A percentile compares a stretch with the other conserved stretches of the same genome.
phyloP scores from a whole-genome alignment of 2,888 invertebrate genomes.

The Machimus atricapillus region DNA sequence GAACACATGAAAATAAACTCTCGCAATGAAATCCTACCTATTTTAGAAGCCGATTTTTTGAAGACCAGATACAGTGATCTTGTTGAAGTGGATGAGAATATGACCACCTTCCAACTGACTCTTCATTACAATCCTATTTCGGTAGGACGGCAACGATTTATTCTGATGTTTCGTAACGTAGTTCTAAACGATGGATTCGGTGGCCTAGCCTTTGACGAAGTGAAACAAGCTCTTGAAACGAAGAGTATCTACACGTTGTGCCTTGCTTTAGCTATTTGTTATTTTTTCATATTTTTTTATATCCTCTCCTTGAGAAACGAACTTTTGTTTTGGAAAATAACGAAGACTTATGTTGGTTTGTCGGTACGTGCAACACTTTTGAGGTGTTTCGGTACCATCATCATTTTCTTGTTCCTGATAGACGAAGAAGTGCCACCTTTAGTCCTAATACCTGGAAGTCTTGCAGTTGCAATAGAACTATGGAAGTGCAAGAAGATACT shows the following conservation, averaged over 20 bases:
- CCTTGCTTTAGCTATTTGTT: conserved; percentile 87
- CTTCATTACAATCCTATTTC: conserved; percentile 78
- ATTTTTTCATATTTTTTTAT: conserved; percentile 95
- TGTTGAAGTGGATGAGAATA: conserved; percentile 69
- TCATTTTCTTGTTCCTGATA: conserved; percentile 90
- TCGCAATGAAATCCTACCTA: conserved; percentile 77
- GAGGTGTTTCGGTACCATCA: conserved; percentile 90
- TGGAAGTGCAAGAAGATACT: conserved; percentile 97
- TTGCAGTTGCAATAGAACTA: conserved; percentile 89
- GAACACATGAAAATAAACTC: conserved; percentile 69
- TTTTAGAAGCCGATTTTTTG: conserved; percentile 82
- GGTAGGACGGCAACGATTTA: conserved; percentile 78
- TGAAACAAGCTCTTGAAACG: conserved; percentile 94
- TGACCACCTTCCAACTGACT: conserved; percentile 70
- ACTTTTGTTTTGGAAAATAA: conserved; percentile 90
- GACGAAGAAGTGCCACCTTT: conserved; percentile 92
- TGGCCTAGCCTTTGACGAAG: conserved; percentile 94
- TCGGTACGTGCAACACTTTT: conserved; percentile 90
- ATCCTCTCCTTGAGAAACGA: conserved; percentile 98
- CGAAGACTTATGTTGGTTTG: conserved; percentile 85
- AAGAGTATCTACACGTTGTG: conserved; percentile 91
- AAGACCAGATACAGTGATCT: conserved; percentile 81
- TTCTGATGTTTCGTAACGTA: conserved; percentile 74
- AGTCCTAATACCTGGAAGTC: conserved; percentile 84
- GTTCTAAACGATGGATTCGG: conserved; percentile 82